phyloP scores from a whole-genome alignment of 2,888 invertebrate species.

The Colostygia pectinataria region DNA sequence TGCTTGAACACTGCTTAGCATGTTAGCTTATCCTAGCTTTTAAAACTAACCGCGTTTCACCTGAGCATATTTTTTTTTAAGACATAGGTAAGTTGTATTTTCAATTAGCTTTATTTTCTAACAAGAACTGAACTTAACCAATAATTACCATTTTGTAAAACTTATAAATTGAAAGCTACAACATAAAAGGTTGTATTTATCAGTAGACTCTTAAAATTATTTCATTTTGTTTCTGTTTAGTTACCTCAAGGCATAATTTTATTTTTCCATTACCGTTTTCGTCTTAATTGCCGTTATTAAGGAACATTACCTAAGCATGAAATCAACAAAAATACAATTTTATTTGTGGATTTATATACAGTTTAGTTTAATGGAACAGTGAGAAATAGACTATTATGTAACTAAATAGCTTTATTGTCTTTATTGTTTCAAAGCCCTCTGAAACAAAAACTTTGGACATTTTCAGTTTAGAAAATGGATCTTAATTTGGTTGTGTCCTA shows the following conservation, averaged over 20 bases:
- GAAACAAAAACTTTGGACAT: constrained; percentile 12
- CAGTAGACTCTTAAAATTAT: constrained; percentile 34
- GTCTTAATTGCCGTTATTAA: constrained; percentile 54
- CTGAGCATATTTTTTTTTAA: no score
- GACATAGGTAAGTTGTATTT: background rate
- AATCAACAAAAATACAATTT: constrained; percentile 30
- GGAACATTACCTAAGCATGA: constrained; percentile 40
- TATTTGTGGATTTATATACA: constrained; percentile 40
- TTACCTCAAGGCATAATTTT: constrained; percentile 49
- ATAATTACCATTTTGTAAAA: constrained; percentile 11
- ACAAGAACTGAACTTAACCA: background rate
- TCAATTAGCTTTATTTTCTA: no score
- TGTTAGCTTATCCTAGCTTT: no score
- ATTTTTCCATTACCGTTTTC: constrained; percentile 57
- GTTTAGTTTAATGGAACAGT: constrained; percentile 44
- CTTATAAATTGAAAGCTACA: constrained; percentile 16
- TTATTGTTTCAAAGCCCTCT: constrained; percentile 3
- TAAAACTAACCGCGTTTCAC: no score
- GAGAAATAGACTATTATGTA: constrained; percentile 18
- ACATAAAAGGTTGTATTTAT: constrained; percentile 31
- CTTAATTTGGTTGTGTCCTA: background rate
- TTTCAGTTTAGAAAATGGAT: constrained; percentile 4
- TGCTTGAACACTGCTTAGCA: no score
- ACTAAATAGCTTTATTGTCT: constrained; percentile 18
- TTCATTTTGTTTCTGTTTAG: constrained; percentile 41